These are phyloP conservation scores for Aptenodytes patagonicus DNA, from an alignment of 2,113 vertebrate species.

Conservation along the genomic window DNA sequence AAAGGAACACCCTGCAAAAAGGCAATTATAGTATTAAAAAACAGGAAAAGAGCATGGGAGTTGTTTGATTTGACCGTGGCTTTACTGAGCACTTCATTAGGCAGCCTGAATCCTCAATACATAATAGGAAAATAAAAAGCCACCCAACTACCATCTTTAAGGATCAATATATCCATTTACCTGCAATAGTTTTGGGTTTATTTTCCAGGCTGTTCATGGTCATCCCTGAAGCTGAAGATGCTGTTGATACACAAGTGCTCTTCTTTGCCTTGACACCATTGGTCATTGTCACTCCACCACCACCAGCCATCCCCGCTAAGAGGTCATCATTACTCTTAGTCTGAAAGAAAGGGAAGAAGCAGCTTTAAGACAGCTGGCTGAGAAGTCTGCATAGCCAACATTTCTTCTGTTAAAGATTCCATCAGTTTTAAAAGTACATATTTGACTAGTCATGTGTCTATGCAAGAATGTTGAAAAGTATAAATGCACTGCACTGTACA, in stretches of 20 bases:
- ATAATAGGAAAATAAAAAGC: background rate
- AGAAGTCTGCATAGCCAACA: background rate
- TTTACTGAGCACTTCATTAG: background rate
- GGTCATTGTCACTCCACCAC: slow-evolving; percentile 76
- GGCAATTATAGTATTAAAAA: background rate
- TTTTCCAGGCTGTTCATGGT: slow-evolving; percentile 74
- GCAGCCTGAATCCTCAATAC: background rate
- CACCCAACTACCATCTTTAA: background rate
- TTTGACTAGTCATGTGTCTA: background rate
- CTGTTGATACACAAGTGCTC: slow-evolving; percentile 54
- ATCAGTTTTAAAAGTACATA: background rate
- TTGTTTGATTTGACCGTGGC: background rate
- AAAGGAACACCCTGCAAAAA: background rate
- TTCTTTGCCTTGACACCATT: slow-evolving; percentile 86
- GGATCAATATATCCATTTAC: slow-evolving; percentile 45
- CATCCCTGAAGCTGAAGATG: slow-evolving; percentile 64
- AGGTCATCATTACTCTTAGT: slow-evolving; percentile 96
- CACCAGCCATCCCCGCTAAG: slow-evolving; percentile 87
- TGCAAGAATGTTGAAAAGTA: background rate
- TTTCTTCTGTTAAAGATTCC: background rate
- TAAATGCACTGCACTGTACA: background rate
- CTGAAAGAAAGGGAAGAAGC: slow-evolving; percentile 66
- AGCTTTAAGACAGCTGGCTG: background rate
- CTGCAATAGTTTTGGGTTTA: slow-evolving; percentile 81
- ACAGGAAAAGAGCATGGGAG: background rate